Evolutionary conservation across 1,140 invertebrate species (phyloP).

Genomic region (Cydia amplana): DNA sequence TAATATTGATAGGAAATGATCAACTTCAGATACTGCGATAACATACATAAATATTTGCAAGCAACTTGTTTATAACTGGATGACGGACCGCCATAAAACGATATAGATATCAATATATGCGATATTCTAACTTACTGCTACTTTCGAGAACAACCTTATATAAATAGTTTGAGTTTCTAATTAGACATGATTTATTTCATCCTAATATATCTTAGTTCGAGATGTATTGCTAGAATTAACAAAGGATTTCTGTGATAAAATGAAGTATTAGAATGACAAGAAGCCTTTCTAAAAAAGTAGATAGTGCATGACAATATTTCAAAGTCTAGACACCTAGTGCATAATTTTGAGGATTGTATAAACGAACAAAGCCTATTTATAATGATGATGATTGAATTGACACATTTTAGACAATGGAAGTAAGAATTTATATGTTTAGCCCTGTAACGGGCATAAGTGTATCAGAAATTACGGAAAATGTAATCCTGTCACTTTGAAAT

Average conservation of each 20-base stretch:
- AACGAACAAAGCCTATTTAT: neutral
- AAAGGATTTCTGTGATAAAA: neutral
- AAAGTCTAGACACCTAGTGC: too few relatives aligned
- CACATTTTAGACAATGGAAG: neutral
- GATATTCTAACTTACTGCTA: slow-evolving; percentile 6
- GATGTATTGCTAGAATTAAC: neutral
- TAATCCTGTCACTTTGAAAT: too few relatives aligned
- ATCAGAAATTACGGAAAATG: too few relatives aligned
- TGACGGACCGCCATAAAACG: neutral
- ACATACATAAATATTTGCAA: slow-evolving; percentile 9
- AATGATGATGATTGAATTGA: neutral
- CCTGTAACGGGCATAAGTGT: too few relatives aligned
- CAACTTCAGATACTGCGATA: neutral
- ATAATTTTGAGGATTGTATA: too few relatives aligned
- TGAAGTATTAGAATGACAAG: neutral
- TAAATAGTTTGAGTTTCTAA: slow-evolving; percentile 27
- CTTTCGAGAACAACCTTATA: slow-evolving; percentile 28
- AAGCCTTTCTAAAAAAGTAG: neutral
- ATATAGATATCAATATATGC: slow-evolving; percentile 10
- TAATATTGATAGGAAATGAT: neutral
- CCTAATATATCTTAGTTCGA: neutral
- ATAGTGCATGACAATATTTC: too few relatives aligned
- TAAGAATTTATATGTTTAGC: neutral
- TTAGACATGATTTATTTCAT: neutral
- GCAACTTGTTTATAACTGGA: slow-evolving; percentile 8